phyloP scores from a whole-genome alignment of 2,113 vertebrate genomes.

The Brachionichthys hirsutus region DNA sequence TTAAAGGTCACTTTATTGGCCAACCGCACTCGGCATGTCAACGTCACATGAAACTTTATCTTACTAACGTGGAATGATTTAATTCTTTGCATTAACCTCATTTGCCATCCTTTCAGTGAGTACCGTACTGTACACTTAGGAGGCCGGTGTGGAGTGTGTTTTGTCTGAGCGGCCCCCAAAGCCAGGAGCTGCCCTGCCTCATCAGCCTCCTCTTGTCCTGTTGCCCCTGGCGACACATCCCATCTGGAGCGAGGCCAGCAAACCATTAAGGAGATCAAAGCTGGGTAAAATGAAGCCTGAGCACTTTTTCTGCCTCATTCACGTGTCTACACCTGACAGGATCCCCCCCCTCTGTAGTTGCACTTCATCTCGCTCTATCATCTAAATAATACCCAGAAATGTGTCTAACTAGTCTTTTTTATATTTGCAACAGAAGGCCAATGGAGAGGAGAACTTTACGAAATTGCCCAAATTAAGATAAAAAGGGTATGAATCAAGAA shows the following conservation, averaged over 20 bases:
- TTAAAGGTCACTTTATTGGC: constrained; percentile 23
- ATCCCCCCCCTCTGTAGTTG: constrained; percentile 2
- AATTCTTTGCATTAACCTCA: background rate
- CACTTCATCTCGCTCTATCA: background rate
- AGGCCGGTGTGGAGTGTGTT: constrained; percentile 47
- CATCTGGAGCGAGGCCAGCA: constrained; percentile 62
- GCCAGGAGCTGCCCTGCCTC: constrained; percentile 33
- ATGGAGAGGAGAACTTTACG: too few species aligned
- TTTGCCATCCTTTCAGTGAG: constrained; percentile 8
- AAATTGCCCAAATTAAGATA: too few species aligned
- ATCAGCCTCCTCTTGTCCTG: constrained; percentile 63
- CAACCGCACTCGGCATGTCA: background rate
- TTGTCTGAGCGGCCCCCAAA: constrained; percentile 44
- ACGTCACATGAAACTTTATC: background rate
- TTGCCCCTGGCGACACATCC: constrained; percentile 66
- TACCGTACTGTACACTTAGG: constrained; percentile 17
- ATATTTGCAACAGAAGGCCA: too few species aligned
- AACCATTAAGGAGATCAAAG: constrained; percentile 72
- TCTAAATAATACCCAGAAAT: background rate
- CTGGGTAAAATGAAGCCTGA: constrained; percentile 40
- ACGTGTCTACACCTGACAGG: constrained; percentile 25
- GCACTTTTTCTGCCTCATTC: constrained; percentile 20
- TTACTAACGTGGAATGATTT: constrained; percentile 15
- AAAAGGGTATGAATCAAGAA: too few species aligned
- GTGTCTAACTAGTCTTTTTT: too few species aligned